These are phyloP conservation scores for Tangara arthus DNA, from an alignment of 2,797 vertebrate species.

Conservation along the genomic window DNA sequence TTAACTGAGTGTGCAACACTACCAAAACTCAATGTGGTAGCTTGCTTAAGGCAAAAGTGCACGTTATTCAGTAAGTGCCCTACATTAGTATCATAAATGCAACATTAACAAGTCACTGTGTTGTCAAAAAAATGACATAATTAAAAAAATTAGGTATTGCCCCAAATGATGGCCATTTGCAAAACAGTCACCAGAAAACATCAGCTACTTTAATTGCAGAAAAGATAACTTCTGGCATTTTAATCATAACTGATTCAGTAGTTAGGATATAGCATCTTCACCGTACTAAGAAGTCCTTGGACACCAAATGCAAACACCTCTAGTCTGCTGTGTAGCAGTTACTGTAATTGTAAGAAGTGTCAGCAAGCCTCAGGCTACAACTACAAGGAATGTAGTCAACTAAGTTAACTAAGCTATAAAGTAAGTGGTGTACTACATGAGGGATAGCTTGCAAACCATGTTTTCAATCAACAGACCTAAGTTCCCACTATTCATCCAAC, in stretches of 20 bases:
- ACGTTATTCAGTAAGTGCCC: conserved; percentile 65
- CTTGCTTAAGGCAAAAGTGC: conserved; percentile 72
- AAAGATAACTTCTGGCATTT: neutral
- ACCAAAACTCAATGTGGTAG: conserved; percentile 45
- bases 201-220: neutral
- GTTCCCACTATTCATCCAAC: neutral
- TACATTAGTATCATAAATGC: conserved; percentile 73
- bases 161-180: conserved; percentile 70
- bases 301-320: neutral
- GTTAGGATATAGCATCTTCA: neutral
- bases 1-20: neutral
- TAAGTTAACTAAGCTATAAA: neutral
- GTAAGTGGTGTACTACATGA: neutral
- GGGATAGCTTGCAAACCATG: neutral
- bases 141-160: conserved; percentile 20
- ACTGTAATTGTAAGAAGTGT: neutral
- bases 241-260: neutral
- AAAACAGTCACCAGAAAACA: conserved; percentile 52
- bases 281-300: neutral
- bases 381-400: neutral
- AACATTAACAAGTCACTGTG: conserved; percentile 46
- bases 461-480: neutral
- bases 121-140: conserved; percentile 27
- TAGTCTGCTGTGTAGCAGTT: neutral
- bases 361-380: neutral